Base-by-base conservation (phyloP, 2,888 invertebrate genomes). In the Plagodis pulveraria region DNA sequence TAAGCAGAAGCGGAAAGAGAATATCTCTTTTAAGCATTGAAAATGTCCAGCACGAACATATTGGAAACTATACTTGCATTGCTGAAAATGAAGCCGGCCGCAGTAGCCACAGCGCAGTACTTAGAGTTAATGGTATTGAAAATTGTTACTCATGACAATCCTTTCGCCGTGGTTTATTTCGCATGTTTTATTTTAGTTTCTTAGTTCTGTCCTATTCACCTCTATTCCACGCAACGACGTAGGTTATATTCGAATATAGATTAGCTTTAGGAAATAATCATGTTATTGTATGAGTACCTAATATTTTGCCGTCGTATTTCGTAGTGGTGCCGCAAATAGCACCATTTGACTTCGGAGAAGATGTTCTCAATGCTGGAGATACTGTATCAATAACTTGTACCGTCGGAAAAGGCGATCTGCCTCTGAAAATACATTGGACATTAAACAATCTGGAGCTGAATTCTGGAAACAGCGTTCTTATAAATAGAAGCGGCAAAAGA, bases 341-440 rank as follows among this genome's bases (percentile, higher is more conserved):
- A 73, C 95, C 95, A 45, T 95, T 96, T 77, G 94, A 94, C 77
- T 96, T 96, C 73, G 96, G 96, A 65, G 95, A 96, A 70, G 95
- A 95, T 65, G 93, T 94, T 48, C 92, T 94, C 50, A 96, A 96
- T 81, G 95, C 95, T 67, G 95, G 95, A 73, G 96, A 96, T 82
- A 93, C 95, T 78, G 95, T 95, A 56, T 94, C 95, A 66, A 92
- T 94, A 32, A 95, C 94, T 57, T 96, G 96, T 78, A 93, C 95
- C 56, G 94, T 95, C 54, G 93, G 94, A 56, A 96, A 96, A 82
- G 96, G 96, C 46, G 96, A 96, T 83, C 82, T 95, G 56, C 95
- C 95, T 38, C 86, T 95, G 70, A 93, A 93, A 74, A 95, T 96
- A 71, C 91, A 94, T 60, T 96, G 96, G 96, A 94, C 94, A 57